Percentiles rank a stretch among this genome's conserved stretches.
Evolutionary conservation across 2,888 invertebrate genomes (phyloP).

Genomic region (Zeuzera pyrina): DNA sequence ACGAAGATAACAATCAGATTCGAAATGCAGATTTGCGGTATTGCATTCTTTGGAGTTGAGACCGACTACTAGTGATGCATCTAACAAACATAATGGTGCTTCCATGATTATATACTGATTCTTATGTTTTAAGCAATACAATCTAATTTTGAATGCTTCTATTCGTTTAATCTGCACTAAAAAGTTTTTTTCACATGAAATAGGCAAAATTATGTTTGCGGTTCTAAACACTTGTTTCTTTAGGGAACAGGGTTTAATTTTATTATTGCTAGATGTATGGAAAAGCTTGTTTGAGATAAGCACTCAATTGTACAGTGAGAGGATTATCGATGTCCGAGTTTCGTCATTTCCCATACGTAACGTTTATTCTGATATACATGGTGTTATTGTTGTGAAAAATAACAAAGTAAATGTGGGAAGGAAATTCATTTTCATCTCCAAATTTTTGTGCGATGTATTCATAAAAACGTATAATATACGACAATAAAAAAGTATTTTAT

Average conservation of each 20-base stretch:
- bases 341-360: slow-evolving; percentile 34
- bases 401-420: no score
- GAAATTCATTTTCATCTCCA: no score
- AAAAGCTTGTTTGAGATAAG: not conserved
- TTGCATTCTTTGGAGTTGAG: slow-evolving; percentile 32
- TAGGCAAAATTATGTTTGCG: not conserved
- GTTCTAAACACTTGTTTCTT: not conserved
- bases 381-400: no score
- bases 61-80: slow-evolving; percentile 3
- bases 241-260: not conserved
- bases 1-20: slow-evolving; percentile 58
- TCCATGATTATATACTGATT: not conserved
- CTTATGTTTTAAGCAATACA: not conserved
- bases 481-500: no score
- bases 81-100: not conserved
- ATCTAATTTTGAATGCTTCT: not conserved
- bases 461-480: no score
- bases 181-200: not conserved
- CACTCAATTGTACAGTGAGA: slow-evolving; percentile 15
- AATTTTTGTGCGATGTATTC: no score
- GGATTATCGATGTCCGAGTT: slow-evolving; percentile 41
- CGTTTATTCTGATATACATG: slow-evolving; percentile 18
- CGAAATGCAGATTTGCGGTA: slow-evolving; percentile 49
- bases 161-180: not conserved
- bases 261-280: not conserved